Evolutionary conservation across 2,797 vertebrate species (phyloP).

Genomic region (Fundulus diaphanus): DNA sequence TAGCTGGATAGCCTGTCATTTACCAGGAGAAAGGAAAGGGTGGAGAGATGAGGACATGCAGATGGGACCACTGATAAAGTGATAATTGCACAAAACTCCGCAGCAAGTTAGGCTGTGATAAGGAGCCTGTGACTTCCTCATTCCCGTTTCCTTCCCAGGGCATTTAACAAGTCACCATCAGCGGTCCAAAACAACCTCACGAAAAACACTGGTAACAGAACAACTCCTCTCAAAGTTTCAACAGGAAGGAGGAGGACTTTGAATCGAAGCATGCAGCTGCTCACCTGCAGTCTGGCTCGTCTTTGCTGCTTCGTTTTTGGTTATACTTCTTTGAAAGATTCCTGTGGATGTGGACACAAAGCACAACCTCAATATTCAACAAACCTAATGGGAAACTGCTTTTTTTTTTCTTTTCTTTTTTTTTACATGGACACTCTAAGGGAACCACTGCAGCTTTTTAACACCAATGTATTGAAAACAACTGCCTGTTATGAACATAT

Average conservation of each 20-base stretch:
- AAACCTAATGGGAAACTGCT: background rate
- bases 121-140: slow-evolving; percentile 56
- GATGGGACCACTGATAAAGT: slow-evolving; percentile 55
- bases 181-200: background rate
- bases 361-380: background rate
- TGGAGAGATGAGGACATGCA: slow-evolving; percentile 34
- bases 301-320: slow-evolving; percentile 86
- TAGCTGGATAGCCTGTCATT: slow-evolving; percentile 86
- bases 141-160: slow-evolving; percentile 54
- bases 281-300: slow-evolving; percentile 91
- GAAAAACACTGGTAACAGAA: background rate
- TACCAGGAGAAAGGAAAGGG: slow-evolving; percentile 51
- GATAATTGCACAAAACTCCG: slow-evolving; percentile 35
- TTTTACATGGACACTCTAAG: background rate
- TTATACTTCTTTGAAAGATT: slow-evolving; percentile 91
- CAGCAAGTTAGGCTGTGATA: slow-evolving; percentile 35
- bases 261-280: slow-evolving; percentile 23
- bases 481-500: slow-evolving; percentile 24
- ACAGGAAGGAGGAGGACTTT: background rate
- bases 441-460: background rate
- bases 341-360: slow-evolving; percentile 68
- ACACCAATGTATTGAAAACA: slow-evolving; percentile 31
- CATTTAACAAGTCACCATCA: slow-evolving; percentile 49
- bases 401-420: too few relatives aligned
- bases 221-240: background rate